These are phyloP conservation scores for Sphaerophoria taeniata DNA, from an alignment of 2,888 invertebrate genomes.

Conservation along the genomic window DNA sequence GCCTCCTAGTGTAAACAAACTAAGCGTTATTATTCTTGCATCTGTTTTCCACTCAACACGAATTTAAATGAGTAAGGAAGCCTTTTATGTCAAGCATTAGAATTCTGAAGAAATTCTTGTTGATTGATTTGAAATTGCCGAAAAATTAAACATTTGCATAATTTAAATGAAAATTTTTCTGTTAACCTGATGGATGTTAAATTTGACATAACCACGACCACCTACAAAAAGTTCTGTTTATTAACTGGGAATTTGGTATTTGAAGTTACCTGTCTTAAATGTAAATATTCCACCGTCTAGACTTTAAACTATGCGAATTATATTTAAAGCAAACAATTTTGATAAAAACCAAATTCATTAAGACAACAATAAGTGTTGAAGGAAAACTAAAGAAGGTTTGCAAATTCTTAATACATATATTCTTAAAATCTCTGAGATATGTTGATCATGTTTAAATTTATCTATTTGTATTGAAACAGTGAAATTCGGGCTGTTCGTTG, in stretches of 20 bases:
- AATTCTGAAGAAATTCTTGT: slow-evolving; percentile 8
- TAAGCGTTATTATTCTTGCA: not conserved
- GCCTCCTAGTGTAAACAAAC: slow-evolving; percentile 37
- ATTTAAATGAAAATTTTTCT: not conserved
- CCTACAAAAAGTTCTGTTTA: not conserved
- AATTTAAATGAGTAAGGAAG: not conserved
- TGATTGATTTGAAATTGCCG: slow-evolving; percentile 21
- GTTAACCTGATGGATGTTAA: not conserved
- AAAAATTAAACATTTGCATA: not conserved
- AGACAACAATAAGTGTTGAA: no score
- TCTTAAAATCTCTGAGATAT: no score
- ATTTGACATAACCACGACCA: not conserved
- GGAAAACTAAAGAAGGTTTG: no score
- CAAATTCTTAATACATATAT: no score
- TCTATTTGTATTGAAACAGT: no score
- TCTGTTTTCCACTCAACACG: slow-evolving; percentile 20
- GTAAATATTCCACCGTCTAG: no score
- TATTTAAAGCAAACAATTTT: no score
- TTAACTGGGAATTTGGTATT: not conserved
- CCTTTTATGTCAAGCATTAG: slow-evolving; percentile 18
- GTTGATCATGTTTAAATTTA: no score
- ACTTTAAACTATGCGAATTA: no score
- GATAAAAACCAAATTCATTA: no score
- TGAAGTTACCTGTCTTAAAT: not conserved
- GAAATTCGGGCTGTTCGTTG: no score